Percentiles rank a stretch among this genome's conserved stretches.
Evolutionary conservation across 37 sponge, comb jelly and placozoan genomes (phyloP).

Genomic region (Mnemiopsis leidyi): DNA sequence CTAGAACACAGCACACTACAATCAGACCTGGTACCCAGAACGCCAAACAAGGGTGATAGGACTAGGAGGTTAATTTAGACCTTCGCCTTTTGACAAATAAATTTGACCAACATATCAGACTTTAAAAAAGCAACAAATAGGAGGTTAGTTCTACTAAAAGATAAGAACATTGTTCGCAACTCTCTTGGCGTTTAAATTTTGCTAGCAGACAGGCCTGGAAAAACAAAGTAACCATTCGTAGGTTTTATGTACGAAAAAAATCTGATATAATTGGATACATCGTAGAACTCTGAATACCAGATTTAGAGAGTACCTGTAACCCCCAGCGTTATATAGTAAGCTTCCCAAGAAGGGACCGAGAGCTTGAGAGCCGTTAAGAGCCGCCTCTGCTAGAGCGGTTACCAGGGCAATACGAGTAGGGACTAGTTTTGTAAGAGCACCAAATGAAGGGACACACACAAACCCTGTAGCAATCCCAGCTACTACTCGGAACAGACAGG

Average conservation of each 20-base stretch:
- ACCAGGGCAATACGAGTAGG: not conserved
- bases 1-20: too few relatives aligned
- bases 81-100: too few relatives aligned
- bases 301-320: not conserved
- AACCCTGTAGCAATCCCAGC: conserved; percentile 7
- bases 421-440: not conserved
- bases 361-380: not conserved
- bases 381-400: not conserved
- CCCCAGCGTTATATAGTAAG: not conserved
- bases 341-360: not conserved
- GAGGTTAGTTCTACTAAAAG: too few relatives aligned
- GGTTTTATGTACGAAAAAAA: too few relatives aligned
- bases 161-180: too few relatives aligned
- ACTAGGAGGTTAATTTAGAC: too few relatives aligned
- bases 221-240: too few relatives aligned
- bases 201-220: too few relatives aligned
- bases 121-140: too few relatives aligned
- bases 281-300: not conserved
- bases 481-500: not conserved
- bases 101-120: too few relatives aligned
- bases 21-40: not conserved
- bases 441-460: not conserved
- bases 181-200: too few relatives aligned
- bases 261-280: not conserved
- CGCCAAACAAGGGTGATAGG: not conserved